Evolutionary conservation across 2,113 vertebrate species (phyloP).

Genomic region (Donacobius atricapilla): DNA sequence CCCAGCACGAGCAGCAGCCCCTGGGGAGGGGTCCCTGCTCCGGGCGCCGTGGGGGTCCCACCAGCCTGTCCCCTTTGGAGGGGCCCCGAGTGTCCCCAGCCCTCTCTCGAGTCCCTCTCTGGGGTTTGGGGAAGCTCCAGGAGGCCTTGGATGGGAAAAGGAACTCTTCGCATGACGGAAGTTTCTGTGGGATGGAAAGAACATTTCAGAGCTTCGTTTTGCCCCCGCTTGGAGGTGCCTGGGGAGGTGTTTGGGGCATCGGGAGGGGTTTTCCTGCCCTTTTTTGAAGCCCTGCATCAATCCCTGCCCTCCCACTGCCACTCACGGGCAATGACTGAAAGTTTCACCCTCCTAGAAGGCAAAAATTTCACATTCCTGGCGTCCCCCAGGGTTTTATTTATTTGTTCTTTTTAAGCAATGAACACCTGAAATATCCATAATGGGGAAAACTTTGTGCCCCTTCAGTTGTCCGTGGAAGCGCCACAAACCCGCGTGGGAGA

Average conservation of each 20-base stretch:
- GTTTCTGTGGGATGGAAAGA: background rate
- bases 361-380: background rate
- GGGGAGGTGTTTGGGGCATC: background rate
- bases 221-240: background rate
- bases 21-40: background rate
- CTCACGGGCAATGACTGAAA: background rate
- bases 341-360: background rate
- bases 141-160: background rate
- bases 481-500: rapidly evolving
- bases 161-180: background rate
- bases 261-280: background rate
- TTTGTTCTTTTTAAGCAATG: background rate
- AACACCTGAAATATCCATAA: background rate
- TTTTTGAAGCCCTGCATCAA: background rate
- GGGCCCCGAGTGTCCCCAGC: rapidly evolving
- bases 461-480: rapidly evolving
- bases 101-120: rapidly evolving
- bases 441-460: background rate
- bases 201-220: background rate
- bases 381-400: background rate
- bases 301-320: rapidly evolving
- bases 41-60: too few relatives aligned
- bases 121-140: background rate
- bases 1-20: rapidly evolving
- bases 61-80: background rate